Evolutionary conservation across 2,113 vertebrate genomes (phyloP), one percentile per base, ranked within the genome.

Genomic region (Thomomys bottae): DNA sequence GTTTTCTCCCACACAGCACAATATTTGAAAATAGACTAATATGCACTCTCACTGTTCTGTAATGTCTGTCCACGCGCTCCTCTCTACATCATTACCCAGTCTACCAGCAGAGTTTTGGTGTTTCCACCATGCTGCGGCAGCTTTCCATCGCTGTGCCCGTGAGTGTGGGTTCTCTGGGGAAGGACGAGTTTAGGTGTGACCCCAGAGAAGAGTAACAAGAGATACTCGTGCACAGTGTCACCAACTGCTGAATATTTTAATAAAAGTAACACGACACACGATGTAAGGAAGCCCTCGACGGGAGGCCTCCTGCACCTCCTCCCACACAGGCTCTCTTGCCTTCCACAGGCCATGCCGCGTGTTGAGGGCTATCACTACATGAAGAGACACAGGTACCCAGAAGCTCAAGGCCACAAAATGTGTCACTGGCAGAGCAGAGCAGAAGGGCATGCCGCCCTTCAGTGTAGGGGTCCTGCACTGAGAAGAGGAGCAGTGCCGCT

Each of bases 271-370:
- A 8, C 0, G 42, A n/a, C 8, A 17, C 12, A 6, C 34, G 68
- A 30, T 1, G 11, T 6, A 18, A 14, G 1, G 21, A 54, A 26
- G 26, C 24, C 36, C 32, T 59, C 20, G 67, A 20, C 28, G 23
- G 23, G 38, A 4, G 6, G 10, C 59, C 8, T 40, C 49, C 59
- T 30, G 6, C 9, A 8, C 24, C 18, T 20, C 34, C 23, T 4
- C 0, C 57, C 5, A 32, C n/a, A 49, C n/a, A 57, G 11, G 14
- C 8, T 24, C 10, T 18, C 21, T 9, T 14, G 1, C 1, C 18
- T 36, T 34, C 11, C 3, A 0, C n/a, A 32, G 17, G 49, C 23
- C 30, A 84, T 1, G 4, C 12, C 14, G 49, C 38, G 18, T 8
- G 11, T 4, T 4, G 40, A 34, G 40, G 18, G 5, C 61, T 40